Percentiles rank a stretch among this genome's conserved stretches.
These are phyloP conservation scores for Drosophila kikkawai DNA, from an alignment of 1,140 invertebrate species.

Conservation along the genomic window DNA sequence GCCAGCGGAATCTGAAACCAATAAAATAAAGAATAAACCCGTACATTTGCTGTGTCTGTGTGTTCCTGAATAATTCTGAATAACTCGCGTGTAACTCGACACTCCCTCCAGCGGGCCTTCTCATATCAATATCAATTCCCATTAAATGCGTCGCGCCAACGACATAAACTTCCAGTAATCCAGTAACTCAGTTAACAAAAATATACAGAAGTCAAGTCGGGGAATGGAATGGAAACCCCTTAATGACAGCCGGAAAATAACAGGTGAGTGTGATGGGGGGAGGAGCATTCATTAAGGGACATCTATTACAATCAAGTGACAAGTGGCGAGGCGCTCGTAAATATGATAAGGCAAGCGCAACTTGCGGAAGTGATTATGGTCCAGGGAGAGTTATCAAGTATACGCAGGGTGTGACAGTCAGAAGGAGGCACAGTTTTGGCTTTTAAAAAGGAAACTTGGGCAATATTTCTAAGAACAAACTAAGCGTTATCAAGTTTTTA, in stretches of 20 bases:
- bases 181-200: conserved; percentile 5
- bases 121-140: conserved; percentile 61
- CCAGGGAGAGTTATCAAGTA: conserved; percentile 24
- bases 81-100: conserved; percentile 50
- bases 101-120: conserved; percentile 21
- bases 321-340: conserved; percentile 15
- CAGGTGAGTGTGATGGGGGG: conserved; percentile 58
- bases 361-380: conserved; percentile 1
- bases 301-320: conserved; percentile 40
- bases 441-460: neutral
- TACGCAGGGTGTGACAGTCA: neutral
- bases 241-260: conserved; percentile 21
- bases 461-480: neutral
- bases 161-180: conserved; percentile 15
- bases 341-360: conserved; percentile 6
- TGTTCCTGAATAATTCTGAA: conserved; percentile 26
- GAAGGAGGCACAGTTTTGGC: no score
- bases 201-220: conserved; percentile 4
- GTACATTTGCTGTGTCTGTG: conserved; percentile 33
- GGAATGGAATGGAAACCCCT: conserved; percentile 30
- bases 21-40: conserved; percentile 1
- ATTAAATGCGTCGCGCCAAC: conserved; percentile 45
- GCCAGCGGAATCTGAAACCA: conserved; percentile 27
- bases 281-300: conserved; percentile 18
- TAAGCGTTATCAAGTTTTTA: no score